A percentile compares a stretch with the other conserved stretches of the same genome.
Conservation (phyloP, 2,888 invertebrate genomes). For the Acleris holmiana region DNA sequence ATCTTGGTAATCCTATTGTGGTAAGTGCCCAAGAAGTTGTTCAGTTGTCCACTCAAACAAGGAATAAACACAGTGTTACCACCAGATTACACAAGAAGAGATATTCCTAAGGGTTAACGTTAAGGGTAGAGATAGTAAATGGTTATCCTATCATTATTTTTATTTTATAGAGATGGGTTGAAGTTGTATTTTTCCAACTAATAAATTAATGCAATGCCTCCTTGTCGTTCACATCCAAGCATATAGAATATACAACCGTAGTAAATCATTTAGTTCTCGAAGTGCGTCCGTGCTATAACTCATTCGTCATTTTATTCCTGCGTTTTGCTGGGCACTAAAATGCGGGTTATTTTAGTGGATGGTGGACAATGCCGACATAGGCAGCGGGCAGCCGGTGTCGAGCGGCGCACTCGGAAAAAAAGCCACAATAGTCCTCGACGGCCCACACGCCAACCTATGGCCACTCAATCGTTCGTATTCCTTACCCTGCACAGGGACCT, state of each 20-base stretch:
- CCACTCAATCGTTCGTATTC: slow-evolving; percentile 78
- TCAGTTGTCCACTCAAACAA: no score
- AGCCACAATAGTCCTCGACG: slow-evolving; percentile 75
- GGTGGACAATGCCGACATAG: slow-evolving; percentile 62
- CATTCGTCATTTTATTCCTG: slow-evolving; percentile 66
- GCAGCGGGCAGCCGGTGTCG: slow-evolving; percentile 39
- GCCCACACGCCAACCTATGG: slow-evolving; percentile 81
- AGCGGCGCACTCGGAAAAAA: slow-evolving; percentile 65
- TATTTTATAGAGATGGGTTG: no score
- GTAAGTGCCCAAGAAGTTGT: no score
- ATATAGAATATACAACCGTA: slow-evolving; percentile 45
- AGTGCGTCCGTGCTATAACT: slow-evolving; percentile 54
- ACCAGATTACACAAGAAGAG: no score
- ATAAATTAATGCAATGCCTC: not conserved
- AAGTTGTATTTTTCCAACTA: not conserved
- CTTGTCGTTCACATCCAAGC: not conserved
- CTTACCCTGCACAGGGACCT: slow-evolving; percentile 40
- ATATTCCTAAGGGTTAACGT: no score
- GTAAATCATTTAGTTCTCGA: slow-evolving; percentile 64
- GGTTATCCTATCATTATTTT: no score
- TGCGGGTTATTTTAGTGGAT: slow-evolving; percentile 71
- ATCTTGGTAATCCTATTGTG: no score
- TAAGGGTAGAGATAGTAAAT: no score
- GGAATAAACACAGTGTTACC: no score
- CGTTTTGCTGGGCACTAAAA: slow-evolving; percentile 64